Evolutionary conservation across 2,113 vertebrate species (phyloP), one percentile per base, ranked within the genome.

Genomic region (Argyrosomus japonicus): DNA sequence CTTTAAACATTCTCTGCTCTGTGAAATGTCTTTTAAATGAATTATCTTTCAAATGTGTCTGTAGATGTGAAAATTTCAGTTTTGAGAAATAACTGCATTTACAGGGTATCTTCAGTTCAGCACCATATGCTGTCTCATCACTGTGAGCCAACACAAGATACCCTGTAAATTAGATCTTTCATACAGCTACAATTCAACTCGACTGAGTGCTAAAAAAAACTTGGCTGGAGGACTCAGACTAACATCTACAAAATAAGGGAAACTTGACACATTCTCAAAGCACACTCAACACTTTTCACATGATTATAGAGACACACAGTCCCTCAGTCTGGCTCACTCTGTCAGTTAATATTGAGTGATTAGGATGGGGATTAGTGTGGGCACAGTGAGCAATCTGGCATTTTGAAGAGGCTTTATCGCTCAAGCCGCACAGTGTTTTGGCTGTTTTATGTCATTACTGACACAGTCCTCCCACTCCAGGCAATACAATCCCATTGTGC

Each of bases 381-480:
- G 82, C 78, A 87, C 77, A 72, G 73, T 84, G 85, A 88, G 85
- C 68, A 90, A 79, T 84, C 61, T 89, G 82, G 78, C 84, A 77
- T 89, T 84, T 62, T 83, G 73, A 89, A 84, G 82, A 75, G 74
- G 87, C 84, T 90, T 88, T 90, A 91, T 85, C 57, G 21, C 76
- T 84, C 43, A 68, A 84, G 68, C 78, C 11, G 45, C 72, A 82
- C 61, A 58, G n/a, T 58, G 57, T 82, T 84, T 80, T 74, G 79
- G 73, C 81, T 81, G 76, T 86, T 90, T 83, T 64, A 89, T 81
- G 81, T 78, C 80, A 83, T 89, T 75, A 81, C 77, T 79, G 86
- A 89, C 77, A 87, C 77, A 79, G 54, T 84, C 81, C 76, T 85
- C 81, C 85, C 64, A 80, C 86, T 81, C 76, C 1, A 21, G 5